Conservation (phyloP, 2,888 invertebrate genomes). For the Drosophila niveifrons region DNA sequence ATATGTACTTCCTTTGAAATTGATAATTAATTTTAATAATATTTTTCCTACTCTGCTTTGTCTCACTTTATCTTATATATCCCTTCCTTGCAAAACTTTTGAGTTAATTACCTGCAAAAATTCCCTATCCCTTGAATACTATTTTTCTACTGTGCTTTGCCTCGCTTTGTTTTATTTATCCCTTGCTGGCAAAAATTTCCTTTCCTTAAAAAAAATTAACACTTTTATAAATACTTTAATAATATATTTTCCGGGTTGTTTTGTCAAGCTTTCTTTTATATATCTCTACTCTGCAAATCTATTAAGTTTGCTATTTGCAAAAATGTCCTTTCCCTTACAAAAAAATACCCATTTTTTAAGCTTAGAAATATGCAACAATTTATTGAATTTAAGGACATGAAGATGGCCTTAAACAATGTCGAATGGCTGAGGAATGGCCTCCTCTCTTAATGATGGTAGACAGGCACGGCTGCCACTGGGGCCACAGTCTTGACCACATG, state of each 20-base stretch:
- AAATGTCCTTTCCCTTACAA: background rate
- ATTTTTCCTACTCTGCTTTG: too few relatives aligned
- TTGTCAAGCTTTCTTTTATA: too few relatives aligned
- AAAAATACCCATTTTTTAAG: constrained; percentile 6
- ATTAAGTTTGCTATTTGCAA: too few relatives aligned
- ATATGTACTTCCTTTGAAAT: too few relatives aligned
- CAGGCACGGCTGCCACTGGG: constrained; percentile 54
- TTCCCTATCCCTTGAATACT: background rate
- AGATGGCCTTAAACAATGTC: constrained; percentile 32
- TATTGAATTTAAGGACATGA: constrained; percentile 51
- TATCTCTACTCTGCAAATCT: background rate
- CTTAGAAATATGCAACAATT: constrained; percentile 78
- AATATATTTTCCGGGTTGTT: too few relatives aligned
- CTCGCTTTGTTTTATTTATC: too few relatives aligned
- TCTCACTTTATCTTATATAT: too few relatives aligned
- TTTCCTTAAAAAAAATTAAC: background rate
- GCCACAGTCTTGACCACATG: constrained; percentile 67
- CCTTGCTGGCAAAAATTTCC: background rate
- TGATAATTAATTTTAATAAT: too few relatives aligned
- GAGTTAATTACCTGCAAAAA: background rate
- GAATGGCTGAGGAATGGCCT: constrained; percentile 33
- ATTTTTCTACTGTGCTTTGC: too few relatives aligned
- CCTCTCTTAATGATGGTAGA: constrained; percentile 59
- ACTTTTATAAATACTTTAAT: background rate
- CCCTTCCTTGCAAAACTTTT: background rate